Percentiles rank a stretch among this genome's conserved stretches.
Conservation (phyloP, 2,888 invertebrate species). For the Tortrix viridana region DNA sequence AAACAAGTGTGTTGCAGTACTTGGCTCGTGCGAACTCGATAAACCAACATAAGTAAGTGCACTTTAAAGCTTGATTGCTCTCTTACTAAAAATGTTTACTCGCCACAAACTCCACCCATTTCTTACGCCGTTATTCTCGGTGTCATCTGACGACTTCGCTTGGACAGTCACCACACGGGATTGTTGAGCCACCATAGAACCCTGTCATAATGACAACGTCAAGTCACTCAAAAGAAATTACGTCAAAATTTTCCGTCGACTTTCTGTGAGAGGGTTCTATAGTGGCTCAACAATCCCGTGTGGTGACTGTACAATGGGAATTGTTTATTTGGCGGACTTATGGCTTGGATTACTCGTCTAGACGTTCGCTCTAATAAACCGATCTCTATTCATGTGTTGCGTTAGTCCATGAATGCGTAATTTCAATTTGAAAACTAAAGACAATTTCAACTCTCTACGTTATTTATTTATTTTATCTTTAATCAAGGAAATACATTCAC, state of each 20-base stretch:
- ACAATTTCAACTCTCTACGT: not conserved
- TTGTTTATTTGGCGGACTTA: constrained; percentile 54
- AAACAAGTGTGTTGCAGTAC: constrained; percentile 12
- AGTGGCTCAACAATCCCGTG: too few relatives aligned
- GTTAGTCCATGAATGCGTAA: constrained; percentile 16
- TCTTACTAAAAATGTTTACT: constrained; percentile 29
- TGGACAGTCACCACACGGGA: too few relatives aligned
- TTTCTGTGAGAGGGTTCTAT: too few relatives aligned
- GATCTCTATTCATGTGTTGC: constrained; percentile 54
- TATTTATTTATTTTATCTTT: not conserved
- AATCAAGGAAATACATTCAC: too few relatives aligned
- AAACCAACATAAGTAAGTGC: constrained; percentile 29
- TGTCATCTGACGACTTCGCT: constrained; percentile 18
- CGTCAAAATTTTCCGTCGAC: too few relatives aligned
- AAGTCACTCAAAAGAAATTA: too few relatives aligned
- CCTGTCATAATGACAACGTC: too few relatives aligned
- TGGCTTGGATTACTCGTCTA: constrained; percentile 52
- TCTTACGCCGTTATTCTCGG: constrained; percentile 19
- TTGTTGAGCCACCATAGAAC: too few relatives aligned
- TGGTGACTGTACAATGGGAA: constrained; percentile 34
- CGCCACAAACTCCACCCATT: constrained; percentile 30
- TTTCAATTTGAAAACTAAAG: constrained; percentile 14
- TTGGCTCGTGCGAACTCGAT: constrained; percentile 12
- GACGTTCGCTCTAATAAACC: constrained; percentile 51
- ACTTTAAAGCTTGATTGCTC: constrained; percentile 26